Base-by-base conservation (phyloP, 2,797 vertebrate species). In the Selene dorsalis region DNA sequence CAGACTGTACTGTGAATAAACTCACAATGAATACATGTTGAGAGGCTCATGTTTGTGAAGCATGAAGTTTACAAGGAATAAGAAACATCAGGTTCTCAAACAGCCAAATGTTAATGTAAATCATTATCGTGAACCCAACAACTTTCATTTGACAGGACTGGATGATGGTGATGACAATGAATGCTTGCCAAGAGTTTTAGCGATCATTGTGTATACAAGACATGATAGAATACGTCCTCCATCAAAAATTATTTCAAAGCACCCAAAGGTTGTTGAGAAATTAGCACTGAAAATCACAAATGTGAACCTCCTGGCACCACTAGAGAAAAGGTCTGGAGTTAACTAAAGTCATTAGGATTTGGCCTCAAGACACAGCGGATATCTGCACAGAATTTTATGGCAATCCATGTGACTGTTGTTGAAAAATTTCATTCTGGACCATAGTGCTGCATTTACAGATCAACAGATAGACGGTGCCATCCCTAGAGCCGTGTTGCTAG, bases 1-100 rank as follows among this genome's bases (percentile, higher is more conserved):
- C 30, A 63, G 52, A 48, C 24, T 60, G 43, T 6, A 50, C 9
- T 65, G 4, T 32, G 32, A 28, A 60, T 48, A 53, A 73, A 63
- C 57, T 45, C 39, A 77, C 24, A 20, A n/a, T 22, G 20, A 41
- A 50, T 18, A 7, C 24, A 20, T 2, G n/a, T 45, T 30, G 6
- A 24, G n/a, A 39, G 14, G 48, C 48, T 61, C 60, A 41, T 26
- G 24, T 56, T 48, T 63, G 24, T 12, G 17, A 56, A 58, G 12
- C 2, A 35, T 41, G 26, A 52, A 26, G 67, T 52, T 58, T 2
- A 60, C 22, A 50, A 45, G 14, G 45, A 60, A n/a, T 14, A 26
- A 56, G 47, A 13, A 48, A n/a, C 11, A 52, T 22, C 3, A 59
- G 60, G 39, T 20, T 7, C 60, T 38, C 3, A 43, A 66, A 48